phyloP scores from a whole-genome alignment of 2,888 invertebrate species.

The Mythimna loreyi region DNA sequence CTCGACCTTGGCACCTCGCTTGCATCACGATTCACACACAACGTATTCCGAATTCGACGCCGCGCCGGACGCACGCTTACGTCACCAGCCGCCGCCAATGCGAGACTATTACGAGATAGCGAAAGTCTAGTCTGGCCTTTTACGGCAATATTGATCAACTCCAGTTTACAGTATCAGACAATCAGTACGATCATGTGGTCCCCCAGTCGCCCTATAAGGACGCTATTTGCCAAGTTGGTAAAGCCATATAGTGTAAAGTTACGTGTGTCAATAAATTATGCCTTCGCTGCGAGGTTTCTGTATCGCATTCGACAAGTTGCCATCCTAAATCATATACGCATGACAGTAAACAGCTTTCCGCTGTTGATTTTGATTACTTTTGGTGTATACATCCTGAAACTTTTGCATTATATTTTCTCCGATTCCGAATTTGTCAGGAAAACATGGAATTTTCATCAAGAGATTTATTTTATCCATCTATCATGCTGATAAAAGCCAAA shows the following conservation, averaged over 20 bases:
- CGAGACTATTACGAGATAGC: slow-evolving; percentile 66
- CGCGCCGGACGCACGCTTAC: slow-evolving; percentile 69
- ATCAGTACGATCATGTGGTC: slow-evolving; percentile 30
- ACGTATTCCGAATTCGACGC: slow-evolving; percentile 74
- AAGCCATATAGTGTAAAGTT: slow-evolving; percentile 28
- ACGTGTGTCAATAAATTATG: slow-evolving; percentile 37
- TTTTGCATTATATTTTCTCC: slow-evolving; percentile 21
- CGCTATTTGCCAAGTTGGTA: slow-evolving; percentile 34
- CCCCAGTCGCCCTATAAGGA: slow-evolving; percentile 38
- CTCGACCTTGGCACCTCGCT: slow-evolving; percentile 87
- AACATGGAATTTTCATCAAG: slow-evolving; percentile 6
- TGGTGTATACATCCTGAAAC: slow-evolving; percentile 19
- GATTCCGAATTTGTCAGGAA: slow-evolving; percentile 5
- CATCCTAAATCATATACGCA: slow-evolving; percentile 32
- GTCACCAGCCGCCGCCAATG: slow-evolving; percentile 66
- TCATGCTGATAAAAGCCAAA: not conserved
- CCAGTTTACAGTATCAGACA: slow-evolving; percentile 33
- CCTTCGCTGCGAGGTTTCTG: slow-evolving; percentile 27
- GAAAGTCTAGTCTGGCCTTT: slow-evolving; percentile 68
- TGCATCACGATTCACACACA: slow-evolving; percentile 75
- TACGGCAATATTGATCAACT: slow-evolving; percentile 59
- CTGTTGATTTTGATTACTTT: slow-evolving; percentile 34
- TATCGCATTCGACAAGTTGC: slow-evolving; percentile 33
- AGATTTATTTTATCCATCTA: not conserved
- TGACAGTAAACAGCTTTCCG: slow-evolving; percentile 45